Percentiles rank a stretch among this genome's conserved stretches.
Conservation (phyloP, 2,888 invertebrate species). For the Biston betularia region DNA sequence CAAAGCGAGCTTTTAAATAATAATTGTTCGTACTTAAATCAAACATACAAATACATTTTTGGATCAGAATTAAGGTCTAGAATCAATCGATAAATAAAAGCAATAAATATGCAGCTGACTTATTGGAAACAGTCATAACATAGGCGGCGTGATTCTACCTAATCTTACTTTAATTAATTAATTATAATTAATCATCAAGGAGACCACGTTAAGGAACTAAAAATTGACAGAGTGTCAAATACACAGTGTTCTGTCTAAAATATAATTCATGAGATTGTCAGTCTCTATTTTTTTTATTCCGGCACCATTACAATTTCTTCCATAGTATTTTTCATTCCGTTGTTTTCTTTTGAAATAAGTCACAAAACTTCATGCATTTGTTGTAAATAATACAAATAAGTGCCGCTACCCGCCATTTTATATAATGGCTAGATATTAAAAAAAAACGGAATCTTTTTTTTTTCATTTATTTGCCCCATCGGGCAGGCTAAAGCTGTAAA, state of each 20-base stretch:
- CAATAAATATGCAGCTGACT: not conserved
- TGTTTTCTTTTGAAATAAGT: no score
- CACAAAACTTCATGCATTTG: no score
- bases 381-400: no score
- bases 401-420: no score
- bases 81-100: not conserved
- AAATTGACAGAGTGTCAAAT: not conserved
- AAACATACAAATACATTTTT: not conserved
- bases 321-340: no score
- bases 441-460: no score
- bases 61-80: not conserved
- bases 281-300: constrained; percentile 4
- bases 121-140: constrained; percentile 11
- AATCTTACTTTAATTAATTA: constrained; percentile 15
- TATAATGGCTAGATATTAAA: no score
- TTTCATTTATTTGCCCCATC: no score
- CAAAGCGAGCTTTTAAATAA: constrained; percentile 5
- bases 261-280: constrained; percentile 8
- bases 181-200: constrained; percentile 12
- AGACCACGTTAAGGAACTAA: constrained; percentile 11
- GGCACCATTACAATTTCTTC: not conserved
- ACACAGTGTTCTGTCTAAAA: constrained; percentile 7
- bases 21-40: not conserved
- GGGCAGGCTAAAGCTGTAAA: no score
- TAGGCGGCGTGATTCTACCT: constrained; percentile 31